These are phyloP conservation scores for Malurus elegans DNA, from an alignment of 2,113 vertebrate species.

Conservation along the genomic window DNA sequence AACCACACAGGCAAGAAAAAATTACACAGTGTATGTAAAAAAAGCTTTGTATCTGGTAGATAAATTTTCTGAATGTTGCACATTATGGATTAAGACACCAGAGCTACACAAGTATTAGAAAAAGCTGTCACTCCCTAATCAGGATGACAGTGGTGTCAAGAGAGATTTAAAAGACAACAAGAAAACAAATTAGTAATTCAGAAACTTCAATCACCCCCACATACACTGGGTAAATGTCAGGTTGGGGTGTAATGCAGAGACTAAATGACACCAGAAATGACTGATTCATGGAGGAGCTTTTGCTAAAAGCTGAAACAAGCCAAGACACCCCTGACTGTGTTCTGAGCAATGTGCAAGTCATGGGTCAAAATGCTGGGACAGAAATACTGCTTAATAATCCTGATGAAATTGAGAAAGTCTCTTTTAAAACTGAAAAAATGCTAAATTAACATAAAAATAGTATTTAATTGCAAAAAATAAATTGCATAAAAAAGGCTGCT, in stretches of 20 bases:
- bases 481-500: not conserved
- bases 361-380: not conserved
- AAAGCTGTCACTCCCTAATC: not conserved
- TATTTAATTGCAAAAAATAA: not conserved
- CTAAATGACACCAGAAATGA: not conserved
- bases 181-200: conserved; percentile 26
- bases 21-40: not conserved
- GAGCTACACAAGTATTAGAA: not conserved
- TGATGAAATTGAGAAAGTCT: not conserved
- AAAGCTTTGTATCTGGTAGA: not conserved
- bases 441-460: not conserved
- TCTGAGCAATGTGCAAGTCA: not conserved
- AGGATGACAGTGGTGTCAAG: not conserved
- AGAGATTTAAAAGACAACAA: conserved; percentile 13
- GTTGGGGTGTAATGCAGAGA: conserved; percentile 4
- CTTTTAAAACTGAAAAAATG: not conserved
- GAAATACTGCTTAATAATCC: not conserved
- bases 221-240: conserved; percentile 19
- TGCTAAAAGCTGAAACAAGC: not conserved
- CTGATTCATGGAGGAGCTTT: not conserved
- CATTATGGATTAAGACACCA: not conserved
- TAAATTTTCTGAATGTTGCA: not conserved
- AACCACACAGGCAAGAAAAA: not conserved
- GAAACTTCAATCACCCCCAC: conserved; percentile 27
- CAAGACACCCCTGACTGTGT: not conserved